Base-by-base conservation (phyloP, 2,888 invertebrate genomes). In the Ceraclea dissimilis region DNA sequence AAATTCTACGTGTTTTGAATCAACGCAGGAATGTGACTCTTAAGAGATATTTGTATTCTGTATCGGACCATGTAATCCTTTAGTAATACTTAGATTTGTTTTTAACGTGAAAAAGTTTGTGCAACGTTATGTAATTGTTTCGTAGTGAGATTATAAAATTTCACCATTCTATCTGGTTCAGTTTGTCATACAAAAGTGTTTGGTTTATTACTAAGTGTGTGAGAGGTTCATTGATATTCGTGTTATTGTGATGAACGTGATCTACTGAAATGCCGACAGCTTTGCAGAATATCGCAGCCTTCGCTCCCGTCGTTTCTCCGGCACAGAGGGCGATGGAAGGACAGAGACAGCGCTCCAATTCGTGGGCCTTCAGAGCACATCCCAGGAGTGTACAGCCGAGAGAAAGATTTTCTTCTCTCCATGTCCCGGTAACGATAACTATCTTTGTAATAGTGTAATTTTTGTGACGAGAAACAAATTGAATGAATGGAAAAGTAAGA, bases 231-330 rank as follows among this genome's bases (percentile, higher is more conserved):
- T 16, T 13, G n/a, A 44, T 44, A 44, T 16, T 44, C 8, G 5
- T n/a, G n/a, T n/a, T n/a, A n/a, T n/a, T n/a, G n/a, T n/a, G n/a
- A n/a, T n/a, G n/a, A n/a, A n/a, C n/a, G n/a, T n/a, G n/a, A n/a
- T n/a, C n/a, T n/a, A n/a, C 5, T 21, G 43, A 59, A 1, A 62
- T 62, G 62, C 62, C 62, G 18, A 44, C 58, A 20, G 62, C 62
- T 8, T 52, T 62, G 21, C 62, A 62, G 43, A 60, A 62, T 33
- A 58, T 60, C 13, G 60, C 62, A 48, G 62, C 59, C 11, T 58
- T 56, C 50, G 62, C 60, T 16, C 62, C 62, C n/a, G 10, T 53
- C 4, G 49, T 46, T 22, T 60, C 62, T 17, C 58, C 60, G 4
- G 62, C 60, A 11, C 55, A 56, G 49, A 48, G 60, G 31, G 59